Percentiles rank a stretch among this genome's conserved stretches.
phyloP scores from a whole-genome alignment of 2,797 vertebrate genomes.

The Botia almorhae region DNA sequence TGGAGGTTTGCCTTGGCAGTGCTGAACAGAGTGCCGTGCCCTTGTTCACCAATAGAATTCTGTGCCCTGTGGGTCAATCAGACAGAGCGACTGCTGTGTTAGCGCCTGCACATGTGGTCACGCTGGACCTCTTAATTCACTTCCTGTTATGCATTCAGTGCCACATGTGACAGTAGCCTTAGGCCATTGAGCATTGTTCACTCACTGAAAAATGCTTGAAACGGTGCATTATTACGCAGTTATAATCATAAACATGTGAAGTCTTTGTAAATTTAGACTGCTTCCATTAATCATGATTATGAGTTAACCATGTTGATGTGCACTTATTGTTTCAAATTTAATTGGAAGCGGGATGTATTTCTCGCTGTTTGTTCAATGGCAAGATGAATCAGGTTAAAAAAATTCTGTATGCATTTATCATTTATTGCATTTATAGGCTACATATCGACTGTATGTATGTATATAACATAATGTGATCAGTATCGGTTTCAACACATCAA shows the following conservation, averaged over 20 bases:
- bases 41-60: not conserved
- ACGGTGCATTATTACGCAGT: not conserved
- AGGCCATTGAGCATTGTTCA: conserved; percentile 26
- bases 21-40: not conserved
- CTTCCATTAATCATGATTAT: conserved; percentile 1
- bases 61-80: not conserved
- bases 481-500: not conserved
- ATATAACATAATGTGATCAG: not conserved
- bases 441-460: not conserved
- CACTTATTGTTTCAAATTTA: not conserved
- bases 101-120: not conserved
- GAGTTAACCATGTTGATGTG: conserved; percentile 5
- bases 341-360: not conserved
- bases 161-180: conserved; percentile 24
- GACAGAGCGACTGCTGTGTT: not conserved
- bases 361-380: not conserved
- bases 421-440: not conserved
- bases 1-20: conserved; percentile 3
- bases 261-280: conserved; percentile 9
- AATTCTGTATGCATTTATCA: not conserved
- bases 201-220: conserved; percentile 15
- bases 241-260: conserved; percentile 17
- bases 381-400: not conserved
- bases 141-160: conserved; percentile 1
- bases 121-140: not conserved